A percentile compares a stretch with the other conserved stretches of the same genome.
These are phyloP conservation scores for Catalaphyllia jardinei DNA, from an alignment of 64 coral and sea anemone genomes.

Conservation along the genomic window DNA sequence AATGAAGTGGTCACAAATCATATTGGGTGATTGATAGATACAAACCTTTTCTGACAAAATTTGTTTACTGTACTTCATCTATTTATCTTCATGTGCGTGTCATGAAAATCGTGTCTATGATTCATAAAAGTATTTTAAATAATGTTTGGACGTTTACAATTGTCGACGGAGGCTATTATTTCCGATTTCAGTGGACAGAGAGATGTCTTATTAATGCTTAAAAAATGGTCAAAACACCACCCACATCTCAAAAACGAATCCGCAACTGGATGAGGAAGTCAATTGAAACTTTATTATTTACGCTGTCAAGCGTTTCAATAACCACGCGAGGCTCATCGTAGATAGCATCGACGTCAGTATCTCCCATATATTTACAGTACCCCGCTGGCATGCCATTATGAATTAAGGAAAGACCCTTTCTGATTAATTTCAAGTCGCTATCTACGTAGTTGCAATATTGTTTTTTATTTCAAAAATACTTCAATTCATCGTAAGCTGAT, in stretches of 20 bases:
- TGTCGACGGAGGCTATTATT: no score
- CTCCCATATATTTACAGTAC: background rate
- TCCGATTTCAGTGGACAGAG: no score
- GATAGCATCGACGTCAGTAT: background rate
- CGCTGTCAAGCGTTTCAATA: background rate
- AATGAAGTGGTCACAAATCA: no score
- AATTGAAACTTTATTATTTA: background rate
- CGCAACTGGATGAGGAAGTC: background rate
- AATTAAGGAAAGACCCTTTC: background rate
- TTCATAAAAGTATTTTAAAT: no score
- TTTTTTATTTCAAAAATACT: background rate
- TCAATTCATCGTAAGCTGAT: background rate
- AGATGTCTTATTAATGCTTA: no score
- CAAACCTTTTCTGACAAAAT: no score
- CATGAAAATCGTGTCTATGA: no score
- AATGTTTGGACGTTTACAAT: no score
- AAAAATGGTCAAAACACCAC: no score
- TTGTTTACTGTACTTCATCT: no score
- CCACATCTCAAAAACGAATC: background rate
- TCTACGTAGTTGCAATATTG: background rate
- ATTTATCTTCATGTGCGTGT: no score
- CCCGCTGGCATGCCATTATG: slow-evolving; percentile 1
- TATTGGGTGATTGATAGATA: no score
- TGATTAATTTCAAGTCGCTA: slow-evolving; percentile 16
- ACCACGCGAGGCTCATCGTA: background rate